A percentile compares a stretch with the other conserved stretches of the same genome.
phyloP scores from a whole-genome alignment of 1,140 invertebrate species.

The Drosophila subpulchrella region DNA sequence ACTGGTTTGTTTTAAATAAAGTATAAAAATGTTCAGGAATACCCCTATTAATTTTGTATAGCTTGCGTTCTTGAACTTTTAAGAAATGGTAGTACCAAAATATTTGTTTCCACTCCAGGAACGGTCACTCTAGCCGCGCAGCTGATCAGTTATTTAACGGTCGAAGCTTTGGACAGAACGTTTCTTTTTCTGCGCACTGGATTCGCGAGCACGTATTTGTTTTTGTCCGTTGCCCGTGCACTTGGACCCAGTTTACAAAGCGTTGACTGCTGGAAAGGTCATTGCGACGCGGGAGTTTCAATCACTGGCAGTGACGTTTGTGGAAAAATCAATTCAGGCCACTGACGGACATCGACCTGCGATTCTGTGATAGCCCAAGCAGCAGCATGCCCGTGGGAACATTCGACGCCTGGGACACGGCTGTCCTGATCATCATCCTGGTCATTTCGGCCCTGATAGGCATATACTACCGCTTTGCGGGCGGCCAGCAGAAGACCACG shows the following conservation, averaged over 20 bases:
- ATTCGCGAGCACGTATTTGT: conserved; percentile 42
- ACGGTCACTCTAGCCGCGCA: background rate
- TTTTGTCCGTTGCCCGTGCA: conserved; percentile 14
- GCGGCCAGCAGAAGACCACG: conserved; percentile 94
- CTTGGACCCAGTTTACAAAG: conserved; percentile 48
- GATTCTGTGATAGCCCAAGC: conserved; percentile 7
- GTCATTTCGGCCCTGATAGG: conserved; percentile 90
- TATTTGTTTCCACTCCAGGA: too few species aligned
- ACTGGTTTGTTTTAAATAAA: too few species aligned
- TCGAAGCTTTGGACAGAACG: conserved; percentile 24
- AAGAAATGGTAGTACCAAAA: too few species aligned
- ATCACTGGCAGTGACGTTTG: conserved; percentile 22
- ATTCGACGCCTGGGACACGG: conserved; percentile 87
- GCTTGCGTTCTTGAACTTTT: too few species aligned
- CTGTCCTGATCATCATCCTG: conserved; percentile 88
- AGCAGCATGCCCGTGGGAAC: conserved; percentile 57
- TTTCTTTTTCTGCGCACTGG: conserved; percentile 3
- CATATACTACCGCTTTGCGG: conserved; percentile 93
- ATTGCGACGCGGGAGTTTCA: conserved; percentile 35
- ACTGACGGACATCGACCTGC: conserved; percentile 3
- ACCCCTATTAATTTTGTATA: too few species aligned
- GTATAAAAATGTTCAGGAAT: too few species aligned
- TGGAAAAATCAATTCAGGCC: conserved; percentile 69
- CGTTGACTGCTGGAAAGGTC: conserved; percentile 67
- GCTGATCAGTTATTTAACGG: conserved; percentile 27